Evolutionary conservation across 2,888 invertebrate genomes (phyloP).

Genomic region (Epirrhoe tristata): DNA sequence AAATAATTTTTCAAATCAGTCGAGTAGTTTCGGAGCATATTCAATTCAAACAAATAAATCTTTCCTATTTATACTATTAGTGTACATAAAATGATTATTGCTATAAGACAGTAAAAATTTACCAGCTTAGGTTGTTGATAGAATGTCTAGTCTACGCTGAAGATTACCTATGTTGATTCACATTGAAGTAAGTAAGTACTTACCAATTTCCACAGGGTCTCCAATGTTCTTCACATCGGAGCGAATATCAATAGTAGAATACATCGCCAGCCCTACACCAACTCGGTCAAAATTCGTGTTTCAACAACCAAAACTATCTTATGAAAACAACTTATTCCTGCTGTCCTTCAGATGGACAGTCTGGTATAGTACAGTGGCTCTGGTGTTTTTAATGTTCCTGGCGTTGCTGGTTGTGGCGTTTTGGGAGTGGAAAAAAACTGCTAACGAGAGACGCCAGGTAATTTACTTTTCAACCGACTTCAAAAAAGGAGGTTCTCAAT

Average conservation of each 20-base stretch:
- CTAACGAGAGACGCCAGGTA: constrained; percentile 46
- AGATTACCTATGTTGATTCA: too few relatives aligned
- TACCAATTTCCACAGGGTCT: constrained; percentile 74
- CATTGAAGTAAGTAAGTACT: background rate
- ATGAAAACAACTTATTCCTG: constrained; percentile 89
- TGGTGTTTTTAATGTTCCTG: constrained; percentile 76
- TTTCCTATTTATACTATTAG: too few relatives aligned
- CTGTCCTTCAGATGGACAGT: constrained; percentile 88
- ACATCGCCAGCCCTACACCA: constrained; percentile 88
- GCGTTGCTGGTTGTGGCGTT: constrained; percentile 65
- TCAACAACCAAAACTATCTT: constrained; percentile 89
- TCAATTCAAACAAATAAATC: too few relatives aligned
- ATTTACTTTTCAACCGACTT: background rate
- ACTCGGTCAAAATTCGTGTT: constrained; percentile 90
- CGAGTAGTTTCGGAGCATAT: too few relatives aligned
- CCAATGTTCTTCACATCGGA: constrained; percentile 87
- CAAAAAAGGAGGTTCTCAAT: too few relatives aligned
- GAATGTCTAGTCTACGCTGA: background rate
- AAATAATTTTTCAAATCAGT: too few relatives aligned
- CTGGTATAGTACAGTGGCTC: constrained; percentile 85
- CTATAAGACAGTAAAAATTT: too few relatives aligned
- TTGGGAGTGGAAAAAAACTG: constrained; percentile 74
- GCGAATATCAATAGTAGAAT: constrained; percentile 87
- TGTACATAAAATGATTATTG: too few relatives aligned
- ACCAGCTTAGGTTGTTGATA: too few relatives aligned